A percentile compares a stretch with the other conserved stretches of the same genome.
Evolutionary conservation across 2,888 invertebrate species (phyloP).

Genomic region (Neria commutata): DNA sequence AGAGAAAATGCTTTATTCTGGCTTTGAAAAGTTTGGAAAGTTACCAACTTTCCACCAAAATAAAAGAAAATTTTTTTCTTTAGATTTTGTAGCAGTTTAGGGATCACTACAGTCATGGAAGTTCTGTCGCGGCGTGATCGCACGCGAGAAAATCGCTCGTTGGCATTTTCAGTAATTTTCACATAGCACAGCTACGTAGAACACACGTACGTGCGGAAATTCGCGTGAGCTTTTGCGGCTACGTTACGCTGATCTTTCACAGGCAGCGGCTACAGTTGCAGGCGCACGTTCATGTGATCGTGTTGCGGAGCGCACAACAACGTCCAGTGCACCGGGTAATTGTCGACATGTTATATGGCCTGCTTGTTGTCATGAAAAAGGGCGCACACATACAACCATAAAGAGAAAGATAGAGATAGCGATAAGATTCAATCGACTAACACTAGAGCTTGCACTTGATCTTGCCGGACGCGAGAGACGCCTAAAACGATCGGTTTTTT

Average conservation of each 20-base stretch:
- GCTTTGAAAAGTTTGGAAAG: too few relatives aligned
- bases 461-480: background rate
- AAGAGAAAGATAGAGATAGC: too few relatives aligned
- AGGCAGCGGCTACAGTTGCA: background rate
- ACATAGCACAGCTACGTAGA: constrained; percentile 30
- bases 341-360: background rate
- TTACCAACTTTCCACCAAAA: background rate
- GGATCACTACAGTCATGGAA: too few relatives aligned
- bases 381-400: too few relatives aligned
- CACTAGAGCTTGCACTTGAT: background rate
- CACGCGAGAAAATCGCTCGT: background rate
- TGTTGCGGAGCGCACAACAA: background rate
- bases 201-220: too few relatives aligned
- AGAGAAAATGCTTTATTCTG: too few relatives aligned
- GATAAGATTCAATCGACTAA: too few relatives aligned
- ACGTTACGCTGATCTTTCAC: constrained; percentile 14
- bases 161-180: constrained; percentile 38
- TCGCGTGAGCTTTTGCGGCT: constrained; percentile 24
- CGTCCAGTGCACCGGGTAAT: background rate
- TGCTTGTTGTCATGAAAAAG: too few relatives aligned
- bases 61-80: background rate
- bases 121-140: constrained; percentile 17
- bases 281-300: background rate
- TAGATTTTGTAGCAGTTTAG: constrained; percentile 5
- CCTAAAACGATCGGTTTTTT: too few relatives aligned